A percentile compares a stretch with the other conserved stretches of the same genome.
These are phyloP conservation scores for Chondrilla cf. caribensis DNA, from an alignment of 37 sponge, comb jelly and placozoan species.

Conservation along the genomic window DNA sequence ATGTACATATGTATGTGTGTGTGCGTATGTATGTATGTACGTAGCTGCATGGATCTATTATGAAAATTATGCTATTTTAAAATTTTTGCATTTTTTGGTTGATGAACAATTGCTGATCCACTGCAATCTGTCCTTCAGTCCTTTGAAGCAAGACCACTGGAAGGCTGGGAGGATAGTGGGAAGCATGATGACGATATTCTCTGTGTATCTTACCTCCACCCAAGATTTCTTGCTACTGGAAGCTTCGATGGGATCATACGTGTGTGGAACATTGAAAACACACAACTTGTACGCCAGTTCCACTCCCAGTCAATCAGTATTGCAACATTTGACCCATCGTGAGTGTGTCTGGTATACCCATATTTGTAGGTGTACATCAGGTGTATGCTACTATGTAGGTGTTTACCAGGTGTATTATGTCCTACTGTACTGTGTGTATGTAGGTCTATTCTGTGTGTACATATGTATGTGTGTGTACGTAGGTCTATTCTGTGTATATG, in stretches of 20 bases:
- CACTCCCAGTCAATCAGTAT: constrained; percentile 15
- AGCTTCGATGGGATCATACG: constrained; percentile 94
- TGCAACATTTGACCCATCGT: constrained; percentile 24
- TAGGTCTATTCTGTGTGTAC: no score
- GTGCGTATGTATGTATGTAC: no score
- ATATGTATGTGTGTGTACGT: no score
- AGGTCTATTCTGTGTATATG: no score
- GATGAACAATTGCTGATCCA: no score
- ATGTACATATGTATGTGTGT: background rate
- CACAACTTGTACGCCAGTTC: constrained; percentile 64
- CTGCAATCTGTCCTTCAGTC: constrained; percentile 25
- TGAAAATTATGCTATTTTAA: no score
- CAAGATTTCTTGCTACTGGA: constrained; percentile 89
- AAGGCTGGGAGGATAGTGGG: constrained; percentile 47
- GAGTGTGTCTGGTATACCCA: background rate
- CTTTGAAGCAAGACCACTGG: constrained; percentile 37
- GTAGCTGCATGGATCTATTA: no score
- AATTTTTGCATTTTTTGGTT: no score
- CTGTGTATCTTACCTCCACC: constrained; percentile 68
- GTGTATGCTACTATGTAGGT: no score
- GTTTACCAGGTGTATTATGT: no score
- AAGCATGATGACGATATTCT: constrained; percentile 84
- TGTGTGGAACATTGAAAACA: constrained; percentile 90
- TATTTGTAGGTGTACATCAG: no score
- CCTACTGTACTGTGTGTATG: no score